These are phyloP conservation scores for Oligia strigilis DNA, from an alignment of 2,888 invertebrate species.

Conservation along the genomic window DNA sequence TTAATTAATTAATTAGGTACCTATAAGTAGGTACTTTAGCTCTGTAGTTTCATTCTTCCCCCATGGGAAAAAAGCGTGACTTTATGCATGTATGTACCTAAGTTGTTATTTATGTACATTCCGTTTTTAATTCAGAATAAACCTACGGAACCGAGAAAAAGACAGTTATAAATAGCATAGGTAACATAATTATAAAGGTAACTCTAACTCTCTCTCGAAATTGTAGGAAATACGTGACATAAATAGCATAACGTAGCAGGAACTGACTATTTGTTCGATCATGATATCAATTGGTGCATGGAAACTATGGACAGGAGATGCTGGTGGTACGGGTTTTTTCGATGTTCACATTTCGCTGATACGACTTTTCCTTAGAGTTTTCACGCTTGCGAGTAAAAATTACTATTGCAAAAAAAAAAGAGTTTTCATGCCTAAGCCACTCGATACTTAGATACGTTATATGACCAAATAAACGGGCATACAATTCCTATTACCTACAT, in stretches of 20 bases:
- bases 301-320: neutral
- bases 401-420: neutral
- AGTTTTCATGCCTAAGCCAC: neutral
- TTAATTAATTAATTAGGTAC: neutral
- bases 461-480: neutral
- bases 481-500: no score
- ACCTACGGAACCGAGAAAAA: neutral
- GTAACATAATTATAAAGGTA: slow-evolving; percentile 33
- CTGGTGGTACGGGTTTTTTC: neutral
- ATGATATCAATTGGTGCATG: neutral
- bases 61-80: neutral
- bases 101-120: neutral
- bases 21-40: neutral
- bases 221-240: slow-evolving; percentile 14
- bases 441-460: neutral
- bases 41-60: neutral
- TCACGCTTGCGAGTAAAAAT: neutral
- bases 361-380: neutral
- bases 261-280: slow-evolving; percentile 1
- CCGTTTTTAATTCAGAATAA: neutral
- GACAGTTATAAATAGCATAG: no score
- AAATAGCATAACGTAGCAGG: neutral
- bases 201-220: slow-evolving; percentile 12
- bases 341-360: neutral
- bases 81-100: neutral